phyloP scores from a whole-genome alignment of 2,797 vertebrate genomes.

The Trematocara caparti region DNA sequence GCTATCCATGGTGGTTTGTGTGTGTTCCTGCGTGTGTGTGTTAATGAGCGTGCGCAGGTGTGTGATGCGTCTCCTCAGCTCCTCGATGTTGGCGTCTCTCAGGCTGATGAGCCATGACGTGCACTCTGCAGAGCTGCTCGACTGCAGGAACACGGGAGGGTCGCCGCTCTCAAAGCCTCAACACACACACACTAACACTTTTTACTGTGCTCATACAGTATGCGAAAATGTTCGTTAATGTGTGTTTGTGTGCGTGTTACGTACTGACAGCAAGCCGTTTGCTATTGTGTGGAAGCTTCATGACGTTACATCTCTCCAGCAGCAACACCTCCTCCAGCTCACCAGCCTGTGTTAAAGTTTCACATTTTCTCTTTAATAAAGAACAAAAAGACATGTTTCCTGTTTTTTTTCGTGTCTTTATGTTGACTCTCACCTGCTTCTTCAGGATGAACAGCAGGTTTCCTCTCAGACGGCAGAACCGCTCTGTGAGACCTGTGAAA shows the following conservation, averaged over 20 bases:
- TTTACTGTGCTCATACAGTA: not conserved
- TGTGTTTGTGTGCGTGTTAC: not conserved
- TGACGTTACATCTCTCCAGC: conserved; percentile 14
- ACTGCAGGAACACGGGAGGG: not conserved
- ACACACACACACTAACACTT: not conserved
- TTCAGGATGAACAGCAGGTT: conserved; percentile 35
- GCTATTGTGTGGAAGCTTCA: not conserved
- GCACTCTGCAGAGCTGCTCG: not conserved
- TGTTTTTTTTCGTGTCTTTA: rapidly evolving
- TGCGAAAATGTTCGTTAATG: not conserved
- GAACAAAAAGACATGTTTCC: not conserved
- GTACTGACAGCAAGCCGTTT: conserved; percentile 2
- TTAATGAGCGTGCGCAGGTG: not conserved
- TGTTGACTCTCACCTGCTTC: not conserved
- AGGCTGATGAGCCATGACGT: not conserved
- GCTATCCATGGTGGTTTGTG: not conserved
- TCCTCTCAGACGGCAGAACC: conserved; percentile 31
- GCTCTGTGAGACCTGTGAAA: not conserved
- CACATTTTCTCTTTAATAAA: not conserved
- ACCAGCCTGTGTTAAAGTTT: not conserved
- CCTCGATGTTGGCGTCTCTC: not conserved
- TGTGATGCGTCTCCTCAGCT: not conserved
- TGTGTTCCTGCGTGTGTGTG: not conserved
- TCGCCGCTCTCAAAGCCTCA: conserved; percentile 3
- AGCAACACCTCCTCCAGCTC: conserved; percentile 6